These are phyloP conservation scores for Helleia helle DNA, from an alignment of 2,888 invertebrate genomes.

Conservation along the genomic window DNA sequence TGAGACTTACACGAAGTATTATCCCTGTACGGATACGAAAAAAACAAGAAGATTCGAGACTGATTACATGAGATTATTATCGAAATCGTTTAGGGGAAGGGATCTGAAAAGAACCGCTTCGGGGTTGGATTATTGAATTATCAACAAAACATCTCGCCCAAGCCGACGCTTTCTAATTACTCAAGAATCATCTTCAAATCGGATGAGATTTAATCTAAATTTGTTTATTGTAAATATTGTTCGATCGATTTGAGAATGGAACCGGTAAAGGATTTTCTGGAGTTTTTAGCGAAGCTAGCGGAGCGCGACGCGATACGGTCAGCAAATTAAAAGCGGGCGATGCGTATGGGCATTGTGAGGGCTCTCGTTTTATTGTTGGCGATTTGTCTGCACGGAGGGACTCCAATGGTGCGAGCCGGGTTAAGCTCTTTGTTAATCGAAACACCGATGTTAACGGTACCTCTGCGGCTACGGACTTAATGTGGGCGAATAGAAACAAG, in stretches of 20 bases:
- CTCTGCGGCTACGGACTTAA: constrained; percentile 24
- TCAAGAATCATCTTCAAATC: constrained; percentile 53
- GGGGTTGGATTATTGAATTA: constrained; percentile 65
- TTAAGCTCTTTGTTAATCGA: constrained; percentile 63
- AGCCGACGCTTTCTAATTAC: constrained; percentile 49
- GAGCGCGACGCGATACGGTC: constrained; percentile 51
- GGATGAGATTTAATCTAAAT: constrained; percentile 52
- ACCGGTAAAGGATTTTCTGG: constrained; percentile 42
- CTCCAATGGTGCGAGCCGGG: constrained; percentile 59
- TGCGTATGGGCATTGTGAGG: constrained; percentile 61
- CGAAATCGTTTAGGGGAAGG: constrained; percentile 29
- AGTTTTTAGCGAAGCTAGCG: constrained; percentile 55
- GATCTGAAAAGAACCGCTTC: constrained; percentile 42
- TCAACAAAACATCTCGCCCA: constrained; percentile 63
- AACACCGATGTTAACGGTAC: constrained; percentile 42
- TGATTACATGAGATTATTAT: constrained; percentile 53
- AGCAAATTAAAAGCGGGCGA: constrained; percentile 70
- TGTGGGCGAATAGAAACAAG: constrained; percentile 20
- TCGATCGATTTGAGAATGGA: constrained; percentile 13
- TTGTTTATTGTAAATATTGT: constrained; percentile 34
- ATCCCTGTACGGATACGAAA: too few species aligned
- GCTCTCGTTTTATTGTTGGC: constrained; percentile 62
- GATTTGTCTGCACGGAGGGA: constrained; percentile 64
- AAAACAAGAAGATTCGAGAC: too few species aligned
- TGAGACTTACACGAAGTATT: constrained; percentile 51